Base-by-base conservation (phyloP, 1,140 invertebrate species). In the Temnothorax curvispinosus region DNA sequence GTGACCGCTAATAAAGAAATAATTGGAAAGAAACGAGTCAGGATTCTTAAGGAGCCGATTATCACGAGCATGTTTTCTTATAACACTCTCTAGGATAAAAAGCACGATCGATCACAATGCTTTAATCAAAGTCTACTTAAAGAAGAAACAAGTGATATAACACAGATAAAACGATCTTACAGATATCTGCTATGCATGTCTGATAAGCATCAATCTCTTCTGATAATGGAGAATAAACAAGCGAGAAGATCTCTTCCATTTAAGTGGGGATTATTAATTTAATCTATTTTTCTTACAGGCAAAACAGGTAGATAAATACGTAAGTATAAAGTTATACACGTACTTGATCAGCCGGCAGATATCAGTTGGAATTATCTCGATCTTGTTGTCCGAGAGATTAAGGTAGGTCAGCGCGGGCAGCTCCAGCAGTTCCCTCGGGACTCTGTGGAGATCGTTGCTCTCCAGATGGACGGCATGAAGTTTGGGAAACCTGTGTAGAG, bases 301-400 rank as follows among this genome's bases (percentile, higher is more conserved):
- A 65, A 65, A 65, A 18, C 18, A 11, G 3, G 0, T 38, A 67
- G 8, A 71, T 54, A 13, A 13, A 58, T 3, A 27, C 15, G n/a
- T 27, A 35, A 72, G 13, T 44, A 85, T 82, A 78, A 87, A 62
- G 78, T 84, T 60, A 88, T 93, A 44, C 88, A 96, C 97, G 96
- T 95, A 97, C 97, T 97, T 96, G 90, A 95, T 94, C 65, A 97
- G 95, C 71, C 95, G 95, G 88, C 94, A 95, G 89, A 97, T 97
- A 91, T 96, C 96, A 38, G 95, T 92, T 1, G 97, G 97, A 71
- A 97, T 90, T 75, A 96, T 95, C 69, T 95, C 92, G 56, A 98
- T 96, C 87, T 96, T 96, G 91, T 98, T 98, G 92, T 97, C 96
- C 50, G 97, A 97, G n/a, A 98, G 93, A 93, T 98, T 97, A 65